These are phyloP conservation scores for Trematomus bernacchii DNA, from an alignment of 2,797 vertebrate species.

Conservation along the genomic window DNA sequence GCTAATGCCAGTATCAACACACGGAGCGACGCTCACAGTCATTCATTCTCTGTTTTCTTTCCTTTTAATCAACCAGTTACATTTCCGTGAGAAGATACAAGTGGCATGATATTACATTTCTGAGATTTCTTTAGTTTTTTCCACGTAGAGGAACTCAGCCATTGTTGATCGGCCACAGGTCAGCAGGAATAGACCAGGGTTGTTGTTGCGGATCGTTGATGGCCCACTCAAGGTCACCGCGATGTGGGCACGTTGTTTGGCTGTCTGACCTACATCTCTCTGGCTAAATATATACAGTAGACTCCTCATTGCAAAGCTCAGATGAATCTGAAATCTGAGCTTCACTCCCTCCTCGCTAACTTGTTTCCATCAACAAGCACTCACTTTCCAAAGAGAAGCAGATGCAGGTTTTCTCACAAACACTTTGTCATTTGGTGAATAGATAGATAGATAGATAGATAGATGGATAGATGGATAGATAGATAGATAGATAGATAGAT, in stretches of 20 bases:
- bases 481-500: too few relatives aligned
- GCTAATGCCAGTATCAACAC: slow-evolving; percentile 71
- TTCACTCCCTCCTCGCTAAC: slow-evolving; percentile 45
- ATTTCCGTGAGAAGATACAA: slow-evolving; percentile 19
- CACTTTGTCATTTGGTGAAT: neutral
- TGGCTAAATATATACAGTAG: slow-evolving; percentile 82
- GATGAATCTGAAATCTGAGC: slow-evolving; percentile 81
- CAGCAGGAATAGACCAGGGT: slow-evolving; percentile 60
- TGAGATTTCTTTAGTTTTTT: slow-evolving; percentile 5
- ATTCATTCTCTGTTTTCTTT: slow-evolving; percentile 53
- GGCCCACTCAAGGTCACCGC: slow-evolving; percentile 76
- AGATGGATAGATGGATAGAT: too few relatives aligned
- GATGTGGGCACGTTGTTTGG: slow-evolving; percentile 74
- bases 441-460: too few relatives aligned
- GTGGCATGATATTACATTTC: slow-evolving; percentile 16
- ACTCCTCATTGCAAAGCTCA: slow-evolving; percentile 76
- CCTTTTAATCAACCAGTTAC: slow-evolving; percentile 55
- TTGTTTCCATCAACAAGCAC: neutral
- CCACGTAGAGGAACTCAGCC: slow-evolving; percentile 7
- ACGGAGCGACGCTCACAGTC: slow-evolving; percentile 50
- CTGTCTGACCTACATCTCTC: slow-evolving; percentile 80
- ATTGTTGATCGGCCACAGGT: slow-evolving; percentile 48
- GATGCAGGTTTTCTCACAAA: slow-evolving; percentile 45
- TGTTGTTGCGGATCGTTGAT: slow-evolving; percentile 66
- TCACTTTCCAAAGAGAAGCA: slow-evolving; percentile 10